phyloP scores from a whole-genome alignment of 2,113 vertebrate genomes.

The Athene noctua region DNA sequence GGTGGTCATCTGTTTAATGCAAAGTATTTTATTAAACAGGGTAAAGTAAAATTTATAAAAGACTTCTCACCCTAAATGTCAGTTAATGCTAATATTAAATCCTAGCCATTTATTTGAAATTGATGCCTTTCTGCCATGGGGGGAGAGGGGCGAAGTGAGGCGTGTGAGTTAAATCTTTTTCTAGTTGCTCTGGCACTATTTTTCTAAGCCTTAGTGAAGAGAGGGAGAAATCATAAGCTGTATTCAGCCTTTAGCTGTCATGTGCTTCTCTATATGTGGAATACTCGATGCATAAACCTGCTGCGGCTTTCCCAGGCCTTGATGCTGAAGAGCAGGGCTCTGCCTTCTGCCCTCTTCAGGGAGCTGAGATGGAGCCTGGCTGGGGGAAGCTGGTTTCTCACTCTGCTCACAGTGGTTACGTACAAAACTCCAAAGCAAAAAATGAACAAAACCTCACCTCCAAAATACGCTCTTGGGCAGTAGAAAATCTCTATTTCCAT shows the following conservation, averaged over 20 bases:
- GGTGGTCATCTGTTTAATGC: not conserved
- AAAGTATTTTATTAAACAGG: not conserved
- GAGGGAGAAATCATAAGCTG: not conserved
- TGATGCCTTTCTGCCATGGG: not conserved
- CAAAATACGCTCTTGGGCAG: not conserved
- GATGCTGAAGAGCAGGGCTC: not conserved
- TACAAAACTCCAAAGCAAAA: not conserved
- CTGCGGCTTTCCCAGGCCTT: not conserved
- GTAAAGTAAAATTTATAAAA: not conserved
- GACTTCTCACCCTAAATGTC: not conserved
- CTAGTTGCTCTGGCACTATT: not conserved
- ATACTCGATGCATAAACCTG: fast-evolving
- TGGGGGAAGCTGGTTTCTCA: fast-evolving
- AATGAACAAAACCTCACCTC: not conserved
- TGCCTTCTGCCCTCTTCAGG: not conserved
- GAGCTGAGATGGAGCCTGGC: not conserved
- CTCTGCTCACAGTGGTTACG: not conserved
- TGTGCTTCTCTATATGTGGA: not conserved
- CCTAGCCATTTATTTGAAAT: not conserved
- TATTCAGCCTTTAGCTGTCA: not conserved
- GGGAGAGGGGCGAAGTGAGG: too few relatives aligned
- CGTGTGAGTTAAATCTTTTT: not conserved
- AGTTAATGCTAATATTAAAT: not conserved
- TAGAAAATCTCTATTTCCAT: not conserved
- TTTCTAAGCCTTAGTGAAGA: not conserved